Conservation (phyloP, 1,140 invertebrate genomes). For the Paraescarpia echinospica region DNA sequence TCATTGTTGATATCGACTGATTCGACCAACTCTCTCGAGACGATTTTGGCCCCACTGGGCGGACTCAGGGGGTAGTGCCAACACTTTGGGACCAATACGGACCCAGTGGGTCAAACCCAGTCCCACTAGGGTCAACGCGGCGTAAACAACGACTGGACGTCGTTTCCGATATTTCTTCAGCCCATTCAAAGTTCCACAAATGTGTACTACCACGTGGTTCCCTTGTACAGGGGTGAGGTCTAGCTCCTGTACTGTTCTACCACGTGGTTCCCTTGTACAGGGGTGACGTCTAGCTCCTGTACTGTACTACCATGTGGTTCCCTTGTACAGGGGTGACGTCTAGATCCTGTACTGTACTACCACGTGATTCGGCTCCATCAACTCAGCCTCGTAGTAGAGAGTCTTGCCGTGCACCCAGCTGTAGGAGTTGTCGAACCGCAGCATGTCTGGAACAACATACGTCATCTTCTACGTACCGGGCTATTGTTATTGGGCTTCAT, state of each 20-base stretch:
- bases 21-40: not conserved
- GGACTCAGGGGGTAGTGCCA: not conserved
- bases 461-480: no score
- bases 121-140: not conserved
- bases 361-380: constrained; percentile 14
- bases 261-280: no score
- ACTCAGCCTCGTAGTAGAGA: constrained; percentile 19
- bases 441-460: constrained; percentile 14
- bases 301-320: no score
- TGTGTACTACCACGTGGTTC: no score
- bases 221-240: no score
- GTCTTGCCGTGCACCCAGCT: constrained; percentile 18
- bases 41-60: not conserved
- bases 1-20: not conserved
- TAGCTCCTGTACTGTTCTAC: no score
- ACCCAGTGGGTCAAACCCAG: no score
- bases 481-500: no score
- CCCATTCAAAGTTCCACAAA: not conserved
- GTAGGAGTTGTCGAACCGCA: constrained; percentile 27
- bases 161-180: not conserved
- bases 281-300: no score
- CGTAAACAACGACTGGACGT: not conserved
- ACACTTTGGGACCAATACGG: no score
- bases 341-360: no score
- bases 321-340: no score